These are phyloP conservation scores for Mola mola DNA, from an alignment of 2,113 vertebrate species.

Conservation along the genomic window DNA sequence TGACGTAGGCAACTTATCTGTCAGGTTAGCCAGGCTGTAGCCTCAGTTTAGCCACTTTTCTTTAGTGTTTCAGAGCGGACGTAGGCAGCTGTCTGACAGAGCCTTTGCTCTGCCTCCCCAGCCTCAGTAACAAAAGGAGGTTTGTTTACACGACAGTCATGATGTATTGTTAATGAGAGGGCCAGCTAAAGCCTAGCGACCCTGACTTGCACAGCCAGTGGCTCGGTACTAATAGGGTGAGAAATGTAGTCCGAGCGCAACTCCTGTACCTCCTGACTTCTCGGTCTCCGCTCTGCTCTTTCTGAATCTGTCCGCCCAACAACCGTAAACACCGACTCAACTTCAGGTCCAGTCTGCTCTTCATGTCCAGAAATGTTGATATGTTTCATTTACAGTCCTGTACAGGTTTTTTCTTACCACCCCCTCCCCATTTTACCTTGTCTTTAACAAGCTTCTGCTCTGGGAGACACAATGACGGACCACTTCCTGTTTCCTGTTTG, in stretches of 20 bases:
- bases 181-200: conserved; percentile 41
- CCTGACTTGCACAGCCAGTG: conserved; percentile 69
- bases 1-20: too few relatives aligned
- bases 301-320: background rate
- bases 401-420: conserved; percentile 20
- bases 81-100: conserved; percentile 8
- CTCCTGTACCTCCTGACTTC: conserved; percentile 2
- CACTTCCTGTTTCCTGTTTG: conserved; percentile 68
- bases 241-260: conserved; percentile 75
- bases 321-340: too few relatives aligned
- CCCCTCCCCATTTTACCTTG: conserved; percentile 1
- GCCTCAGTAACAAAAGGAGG: conserved; percentile 5
- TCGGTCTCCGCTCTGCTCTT: background rate
- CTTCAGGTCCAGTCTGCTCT: too few relatives aligned
- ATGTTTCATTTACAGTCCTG: conserved; percentile 23
- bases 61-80: background rate
- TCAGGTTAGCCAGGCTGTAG: too few relatives aligned
- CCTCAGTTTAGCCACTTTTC: too few relatives aligned
- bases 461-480: conserved; percentile 44
- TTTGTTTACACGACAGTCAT: conserved; percentile 50
- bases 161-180: conserved; percentile 30
- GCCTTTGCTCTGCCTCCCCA: background rate
- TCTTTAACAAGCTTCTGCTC: conserved; percentile 41
- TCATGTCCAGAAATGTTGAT: conserved; percentile 37
- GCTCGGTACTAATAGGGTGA: conserved; percentile 88